Evolutionary conservation across 1,140 invertebrate genomes (phyloP), one percentile per base, ranked within the genome.

Genomic region (Myzus persicae): DNA sequence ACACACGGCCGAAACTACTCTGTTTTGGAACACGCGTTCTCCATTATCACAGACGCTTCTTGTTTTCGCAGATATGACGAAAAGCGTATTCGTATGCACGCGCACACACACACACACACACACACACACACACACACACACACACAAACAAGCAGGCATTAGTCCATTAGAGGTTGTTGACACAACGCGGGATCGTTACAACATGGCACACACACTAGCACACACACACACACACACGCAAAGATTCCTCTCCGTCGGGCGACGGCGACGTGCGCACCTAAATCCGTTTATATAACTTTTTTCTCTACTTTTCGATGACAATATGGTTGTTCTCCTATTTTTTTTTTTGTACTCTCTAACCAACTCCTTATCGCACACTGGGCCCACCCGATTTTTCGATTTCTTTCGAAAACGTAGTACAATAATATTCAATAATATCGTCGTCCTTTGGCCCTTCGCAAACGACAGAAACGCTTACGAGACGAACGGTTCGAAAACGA

Each of bases 161-260:
- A 92, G 91, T 76, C 76, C 91, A 92, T 92, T 92, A 82, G 59
- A 76, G 76, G n/a, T 82, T 92, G 67, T 92, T 92, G 91, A 92
- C 91, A 82, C 20, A 81, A 81, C 44, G n/a, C 44, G n/a, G 1
- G 76, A 82, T 82, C 67, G 91, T 92, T 92, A 92, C 31, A 18
- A 76, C 59, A 18, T 18, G 59, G 31, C 59, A n/a, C 31, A 31
- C 8, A 67, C 59, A 4, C 46, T 7, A 7, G n/a, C 9, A 46
- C 46, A 46, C 46, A 48, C n/a, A n/a, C 48, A 51, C 48, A 51
- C 20, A 22, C 20, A 51, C 48, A 22, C 48, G 24, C 48, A 22
- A 22, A 51, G 48, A 51, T 24, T 89, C 48, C 48, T 36, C 46
- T 87, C 36, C 44, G 20, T 89, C 48, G 5, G 48, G 8, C 11